Conservation (phyloP, 2,888 invertebrate genomes). For the Lochmaea capreae region DNA sequence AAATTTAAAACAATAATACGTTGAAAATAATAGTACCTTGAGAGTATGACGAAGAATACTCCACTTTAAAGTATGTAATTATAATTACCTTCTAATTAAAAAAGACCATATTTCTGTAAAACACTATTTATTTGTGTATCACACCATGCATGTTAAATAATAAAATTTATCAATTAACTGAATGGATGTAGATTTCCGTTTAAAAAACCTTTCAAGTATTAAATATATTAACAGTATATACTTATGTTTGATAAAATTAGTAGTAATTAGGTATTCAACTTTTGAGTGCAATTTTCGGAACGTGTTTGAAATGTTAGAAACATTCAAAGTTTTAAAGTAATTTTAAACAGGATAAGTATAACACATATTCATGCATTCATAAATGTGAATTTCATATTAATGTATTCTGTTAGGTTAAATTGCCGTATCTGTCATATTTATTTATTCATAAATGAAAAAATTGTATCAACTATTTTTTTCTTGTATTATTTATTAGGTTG, state of each 20-base stretch:
- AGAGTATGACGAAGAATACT: no score
- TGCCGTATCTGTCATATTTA: constrained; percentile 4
- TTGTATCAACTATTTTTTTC: not conserved
- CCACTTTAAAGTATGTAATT: no score
- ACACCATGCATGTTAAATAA: no score
- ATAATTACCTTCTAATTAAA: no score
- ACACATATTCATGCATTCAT: constrained; percentile 17
- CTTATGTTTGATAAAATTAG: not conserved
- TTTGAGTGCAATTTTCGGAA: constrained; percentile 22
- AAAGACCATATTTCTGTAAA: no score
- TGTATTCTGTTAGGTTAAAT: constrained; percentile 9
- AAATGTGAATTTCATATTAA: constrained; percentile 18
- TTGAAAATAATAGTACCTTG: no score
- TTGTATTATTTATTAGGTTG: not conserved
- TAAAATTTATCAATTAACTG: no score
- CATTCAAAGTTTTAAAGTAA: constrained; percentile 23
- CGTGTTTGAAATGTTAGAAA: constrained; percentile 14
- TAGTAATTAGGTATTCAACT: not conserved
- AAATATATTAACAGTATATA: no score
- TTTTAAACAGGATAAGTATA: constrained; percentile 8
- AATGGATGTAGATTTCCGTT: no score
- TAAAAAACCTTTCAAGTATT: no score
- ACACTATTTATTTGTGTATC: no score
- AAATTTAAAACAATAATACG: no score
- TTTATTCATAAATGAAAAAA: not conserved